Percentiles rank a stretch among this genome's conserved stretches.
phyloP scores from a whole-genome alignment of 2,888 invertebrate species.

The Dynastes hyllus region DNA sequence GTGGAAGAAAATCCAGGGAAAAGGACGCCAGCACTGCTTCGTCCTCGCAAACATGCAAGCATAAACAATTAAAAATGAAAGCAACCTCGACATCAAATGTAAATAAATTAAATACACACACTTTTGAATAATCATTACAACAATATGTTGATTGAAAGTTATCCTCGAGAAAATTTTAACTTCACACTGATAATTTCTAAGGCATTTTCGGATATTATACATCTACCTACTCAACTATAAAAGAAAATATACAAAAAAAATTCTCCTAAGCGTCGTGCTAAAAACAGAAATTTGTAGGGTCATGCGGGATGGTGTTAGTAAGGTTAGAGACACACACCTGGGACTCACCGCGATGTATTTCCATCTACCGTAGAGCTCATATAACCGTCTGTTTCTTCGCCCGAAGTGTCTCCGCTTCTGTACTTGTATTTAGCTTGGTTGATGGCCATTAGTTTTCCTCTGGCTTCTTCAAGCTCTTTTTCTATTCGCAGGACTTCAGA shows the following conservation, averaged over 20 bases:
- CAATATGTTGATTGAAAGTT: too few relatives aligned
- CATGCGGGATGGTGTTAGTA: conserved; percentile 61
- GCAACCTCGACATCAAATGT: too few relatives aligned
- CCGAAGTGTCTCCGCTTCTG: conserved; percentile 77
- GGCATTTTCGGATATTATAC: too few relatives aligned
- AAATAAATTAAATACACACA: too few relatives aligned
- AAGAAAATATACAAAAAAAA: neutral
- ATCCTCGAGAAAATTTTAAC: too few relatives aligned
- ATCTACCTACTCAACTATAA: too few relatives aligned
- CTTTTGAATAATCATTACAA: too few relatives aligned
- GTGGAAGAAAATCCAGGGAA: too few relatives aligned
- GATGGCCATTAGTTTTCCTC: conserved; percentile 91
- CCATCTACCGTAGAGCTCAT: conserved; percentile 69
- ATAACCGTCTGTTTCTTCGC: conserved; percentile 79
- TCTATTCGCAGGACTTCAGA: conserved; percentile 96
- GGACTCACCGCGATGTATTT: conserved; percentile 69
- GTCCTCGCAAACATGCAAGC: too few relatives aligned
- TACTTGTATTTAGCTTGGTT: conserved; percentile 93
- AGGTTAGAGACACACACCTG: conserved; percentile 68
- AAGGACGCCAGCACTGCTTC: too few relatives aligned
- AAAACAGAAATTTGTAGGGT: conserved; percentile 29
- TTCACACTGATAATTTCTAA: too few relatives aligned
- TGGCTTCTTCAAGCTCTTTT: conserved; percentile 93
- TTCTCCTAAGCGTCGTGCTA: conserved; percentile 34
- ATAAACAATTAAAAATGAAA: too few relatives aligned